Conservation (phyloP, 1,140 invertebrate species). For the Drosophila saltans region DNA sequence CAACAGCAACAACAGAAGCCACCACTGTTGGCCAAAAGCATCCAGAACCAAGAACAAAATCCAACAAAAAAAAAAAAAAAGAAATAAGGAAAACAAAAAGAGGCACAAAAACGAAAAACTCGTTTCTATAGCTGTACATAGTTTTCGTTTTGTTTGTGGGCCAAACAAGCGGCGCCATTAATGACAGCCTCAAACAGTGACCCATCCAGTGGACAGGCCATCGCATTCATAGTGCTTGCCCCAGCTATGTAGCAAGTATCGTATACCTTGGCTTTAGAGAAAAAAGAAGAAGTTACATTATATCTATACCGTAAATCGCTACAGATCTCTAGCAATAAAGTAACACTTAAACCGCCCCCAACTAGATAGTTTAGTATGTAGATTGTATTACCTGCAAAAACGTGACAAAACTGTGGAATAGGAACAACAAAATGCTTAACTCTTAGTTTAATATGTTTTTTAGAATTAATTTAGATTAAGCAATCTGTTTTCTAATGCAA, state of each 20-base stretch:
- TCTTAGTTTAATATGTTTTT: no score
- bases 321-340: background rate
- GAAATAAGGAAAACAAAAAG: constrained; percentile 17
- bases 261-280: background rate
- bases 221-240: constrained; percentile 4
- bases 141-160: constrained; percentile 23
- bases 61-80: constrained; percentile 19
- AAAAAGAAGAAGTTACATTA: background rate
- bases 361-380: background rate
- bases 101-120: constrained; percentile 32
- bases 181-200: constrained; percentile 20
- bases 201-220: constrained; percentile 16
- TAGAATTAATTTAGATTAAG: no score
- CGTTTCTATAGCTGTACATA: constrained; percentile 25
- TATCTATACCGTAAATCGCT: background rate
- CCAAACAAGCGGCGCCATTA: constrained; percentile 22
- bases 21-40: constrained; percentile 29
- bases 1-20: constrained; percentile 7
- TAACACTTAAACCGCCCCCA: background rate
- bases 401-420: no score
- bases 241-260: background rate
- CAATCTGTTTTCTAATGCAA: no score
- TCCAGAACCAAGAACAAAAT: constrained; percentile 22
- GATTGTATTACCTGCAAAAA: no score
- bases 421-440: no score